These are phyloP conservation scores for Sebastes cheni DNA, from an alignment of 2,797 vertebrate species.

Conservation along the genomic window DNA sequence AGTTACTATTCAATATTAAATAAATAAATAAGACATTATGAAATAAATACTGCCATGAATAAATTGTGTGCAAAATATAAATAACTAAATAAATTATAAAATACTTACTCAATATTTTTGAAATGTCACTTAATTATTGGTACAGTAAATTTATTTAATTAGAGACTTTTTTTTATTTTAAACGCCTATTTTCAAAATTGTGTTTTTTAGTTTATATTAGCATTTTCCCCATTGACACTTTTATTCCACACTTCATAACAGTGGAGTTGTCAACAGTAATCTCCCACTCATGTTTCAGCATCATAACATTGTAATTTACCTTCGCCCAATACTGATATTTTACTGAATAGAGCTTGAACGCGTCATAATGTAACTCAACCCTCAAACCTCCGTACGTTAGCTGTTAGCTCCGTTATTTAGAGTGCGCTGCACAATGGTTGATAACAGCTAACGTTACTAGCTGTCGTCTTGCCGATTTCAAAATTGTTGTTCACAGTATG, in stretches of 20 bases:
- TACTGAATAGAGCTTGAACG: no score
- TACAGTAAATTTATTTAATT: not conserved
- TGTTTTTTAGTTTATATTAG: not conserved
- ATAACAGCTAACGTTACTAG: no score
- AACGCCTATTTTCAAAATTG: not conserved
- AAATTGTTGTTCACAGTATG: no score
- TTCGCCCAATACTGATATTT: no score
- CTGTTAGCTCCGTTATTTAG: no score
- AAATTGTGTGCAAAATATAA: not conserved
- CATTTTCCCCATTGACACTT: not conserved
- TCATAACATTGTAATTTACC: no score
- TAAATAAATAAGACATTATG: not conserved
- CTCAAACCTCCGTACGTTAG: no score
- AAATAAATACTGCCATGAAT: not conserved
- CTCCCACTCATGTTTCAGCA: no score
- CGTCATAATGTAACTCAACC: no score
- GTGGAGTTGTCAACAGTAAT: no score
- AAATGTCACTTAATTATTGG: not conserved
- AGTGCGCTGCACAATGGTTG: rapidly evolving
- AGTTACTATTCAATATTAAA: not conserved
- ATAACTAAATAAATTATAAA: not conserved
- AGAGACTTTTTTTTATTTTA: not conserved
- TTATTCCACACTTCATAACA: not conserved
- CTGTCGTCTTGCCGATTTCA: no score
- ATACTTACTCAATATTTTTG: not conserved